phyloP scores from a whole-genome alignment of 2,797 vertebrate species.

The Sebastiscus tertius region DNA sequence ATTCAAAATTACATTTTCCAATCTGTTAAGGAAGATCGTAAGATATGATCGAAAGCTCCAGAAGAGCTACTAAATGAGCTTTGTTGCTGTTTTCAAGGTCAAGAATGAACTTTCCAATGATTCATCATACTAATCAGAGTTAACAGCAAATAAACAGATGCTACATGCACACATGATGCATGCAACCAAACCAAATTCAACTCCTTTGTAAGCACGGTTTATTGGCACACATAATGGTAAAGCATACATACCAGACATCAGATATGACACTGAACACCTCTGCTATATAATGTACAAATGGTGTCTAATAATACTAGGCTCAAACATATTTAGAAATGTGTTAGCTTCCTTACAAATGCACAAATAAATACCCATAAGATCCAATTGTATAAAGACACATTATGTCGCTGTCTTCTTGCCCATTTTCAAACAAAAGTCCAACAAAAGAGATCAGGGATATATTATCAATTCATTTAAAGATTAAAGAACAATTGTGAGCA shows the following conservation, averaged over 20 bases:
- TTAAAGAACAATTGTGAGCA: slow-evolving; percentile 73
- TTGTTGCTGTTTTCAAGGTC: no score
- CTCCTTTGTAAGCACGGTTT: slow-evolving; percentile 92
- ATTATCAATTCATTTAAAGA: slow-evolving; percentile 73
- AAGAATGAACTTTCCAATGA: background rate
- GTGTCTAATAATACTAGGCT: slow-evolving; percentile 95
- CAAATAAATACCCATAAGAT: slow-evolving; percentile 95
- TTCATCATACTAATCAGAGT: background rate
- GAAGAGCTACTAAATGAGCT: no score
- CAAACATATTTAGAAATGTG: slow-evolving; percentile 88
- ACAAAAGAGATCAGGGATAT: slow-evolving; percentile 83
- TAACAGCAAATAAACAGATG: background rate
- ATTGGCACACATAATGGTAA: slow-evolving; percentile 99
- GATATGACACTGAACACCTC: slow-evolving; percentile 95
- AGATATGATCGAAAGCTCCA: no score
- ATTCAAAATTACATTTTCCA: no score
- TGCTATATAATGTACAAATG: slow-evolving; percentile 95
- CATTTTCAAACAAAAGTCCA: slow-evolving; percentile 87
- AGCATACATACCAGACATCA: slow-evolving; percentile 99
- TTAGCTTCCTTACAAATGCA: slow-evolving; percentile 95
- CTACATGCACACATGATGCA: background rate
- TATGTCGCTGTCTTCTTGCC: slow-evolving; percentile 76
- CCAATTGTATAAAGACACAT: slow-evolving; percentile 77
- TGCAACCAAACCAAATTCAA: slow-evolving; percentile 33
- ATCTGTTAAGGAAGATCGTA: background rate